Conservation (phyloP, 1,140 invertebrate species). For the Rhyacophila brunnea region DNA sequence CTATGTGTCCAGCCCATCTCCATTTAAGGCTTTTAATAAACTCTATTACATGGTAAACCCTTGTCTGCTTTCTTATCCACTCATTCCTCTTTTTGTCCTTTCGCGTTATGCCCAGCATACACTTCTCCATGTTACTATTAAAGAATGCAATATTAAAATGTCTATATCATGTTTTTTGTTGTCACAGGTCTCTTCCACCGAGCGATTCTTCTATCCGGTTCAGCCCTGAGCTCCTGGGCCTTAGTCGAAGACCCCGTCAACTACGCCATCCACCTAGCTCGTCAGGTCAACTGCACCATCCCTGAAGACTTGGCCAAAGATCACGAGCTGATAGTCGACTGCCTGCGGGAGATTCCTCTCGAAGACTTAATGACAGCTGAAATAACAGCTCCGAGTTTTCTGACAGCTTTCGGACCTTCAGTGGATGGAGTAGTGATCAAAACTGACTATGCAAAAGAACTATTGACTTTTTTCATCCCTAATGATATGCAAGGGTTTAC, state of each 20-base stretch:
- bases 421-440: constrained; percentile 86
- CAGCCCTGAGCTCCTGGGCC: constrained; percentile 91
- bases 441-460: constrained; percentile 73
- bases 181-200: constrained; percentile 80
- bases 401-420: constrained; percentile 81
- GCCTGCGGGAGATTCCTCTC: constrained; percentile 72
- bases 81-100: too few species aligned
- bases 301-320: constrained; percentile 75
- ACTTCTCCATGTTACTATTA: too few species aligned
- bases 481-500: constrained; percentile 60
- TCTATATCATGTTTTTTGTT: too few species aligned
- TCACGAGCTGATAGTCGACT: constrained; percentile 79
- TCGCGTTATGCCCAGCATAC: too few species aligned
- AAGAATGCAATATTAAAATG: too few species aligned
- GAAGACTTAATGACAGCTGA: constrained; percentile 76
- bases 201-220: constrained; percentile 87
- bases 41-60: too few species aligned
- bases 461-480: constrained; percentile 65
- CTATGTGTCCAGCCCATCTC: too few species aligned
- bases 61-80: too few species aligned
- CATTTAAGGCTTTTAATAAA: too few species aligned
- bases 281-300: constrained; percentile 81
- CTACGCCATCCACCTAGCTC: constrained; percentile 81
- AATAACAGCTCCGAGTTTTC: constrained; percentile 78
- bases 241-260: constrained; percentile 85